These are phyloP conservation scores for Scaptomyza montana DNA, from an alignment of 1,140 invertebrate genomes.

Conservation along the genomic window DNA sequence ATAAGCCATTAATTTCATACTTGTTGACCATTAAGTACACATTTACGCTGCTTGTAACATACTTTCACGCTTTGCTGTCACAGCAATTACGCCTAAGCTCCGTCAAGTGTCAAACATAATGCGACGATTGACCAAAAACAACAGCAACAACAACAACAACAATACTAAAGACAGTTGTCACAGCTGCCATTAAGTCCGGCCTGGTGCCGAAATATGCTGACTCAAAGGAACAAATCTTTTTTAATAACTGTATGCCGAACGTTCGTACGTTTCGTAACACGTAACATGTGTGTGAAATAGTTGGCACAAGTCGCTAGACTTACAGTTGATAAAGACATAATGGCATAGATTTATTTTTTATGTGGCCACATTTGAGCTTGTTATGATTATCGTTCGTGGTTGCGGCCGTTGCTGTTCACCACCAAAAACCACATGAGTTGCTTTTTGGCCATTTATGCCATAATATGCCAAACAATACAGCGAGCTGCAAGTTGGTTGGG, in stretches of 20 bases:
- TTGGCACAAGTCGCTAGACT: slow-evolving; percentile 41
- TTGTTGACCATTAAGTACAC: slow-evolving; percentile 76
- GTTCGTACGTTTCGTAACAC: not conserved
- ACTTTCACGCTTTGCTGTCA: slow-evolving; percentile 57
- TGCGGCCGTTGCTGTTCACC: not conserved
- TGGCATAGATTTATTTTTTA: slow-evolving; percentile 77
- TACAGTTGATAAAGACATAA: slow-evolving; percentile 81
- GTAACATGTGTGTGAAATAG: slow-evolving; percentile 68
- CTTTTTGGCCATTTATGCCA: slow-evolving; percentile 62
- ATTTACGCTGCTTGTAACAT: slow-evolving; percentile 43
- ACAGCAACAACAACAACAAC: slow-evolving; percentile 42
- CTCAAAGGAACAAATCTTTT: slow-evolving; percentile 75
- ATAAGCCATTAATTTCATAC: slow-evolving; percentile 77
- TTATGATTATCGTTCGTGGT: slow-evolving; percentile 67
- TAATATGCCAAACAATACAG: slow-evolving; percentile 60
- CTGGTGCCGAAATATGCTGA: slow-evolving; percentile 68
- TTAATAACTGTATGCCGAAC: slow-evolving; percentile 60
- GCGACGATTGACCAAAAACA: slow-evolving; percentile 50
- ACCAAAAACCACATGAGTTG: slow-evolving; percentile 39
- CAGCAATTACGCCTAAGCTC: slow-evolving; percentile 74
- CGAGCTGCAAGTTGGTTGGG: not conserved
- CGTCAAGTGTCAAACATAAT: slow-evolving; percentile 77
- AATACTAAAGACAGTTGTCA: slow-evolving; percentile 61
- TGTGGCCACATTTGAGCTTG: slow-evolving; percentile 68
- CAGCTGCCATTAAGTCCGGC: slow-evolving; percentile 61